phyloP scores from a whole-genome alignment of 2,888 invertebrate genomes.

The Hylaea fasciaria region DNA sequence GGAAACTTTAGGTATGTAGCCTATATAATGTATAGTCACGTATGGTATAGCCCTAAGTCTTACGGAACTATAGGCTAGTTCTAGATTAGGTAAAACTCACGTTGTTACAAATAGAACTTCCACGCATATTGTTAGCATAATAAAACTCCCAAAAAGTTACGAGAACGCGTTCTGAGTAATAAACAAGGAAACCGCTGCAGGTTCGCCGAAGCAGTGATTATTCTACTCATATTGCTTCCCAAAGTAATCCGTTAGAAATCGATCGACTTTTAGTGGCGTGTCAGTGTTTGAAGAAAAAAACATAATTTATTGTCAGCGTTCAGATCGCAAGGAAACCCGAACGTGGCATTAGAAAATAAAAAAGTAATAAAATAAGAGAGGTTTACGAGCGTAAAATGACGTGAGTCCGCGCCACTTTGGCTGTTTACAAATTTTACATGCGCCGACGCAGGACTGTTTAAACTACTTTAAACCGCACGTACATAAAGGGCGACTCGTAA shows the following conservation, averaged over 20 bases:
- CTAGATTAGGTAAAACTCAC: constrained; percentile 11
- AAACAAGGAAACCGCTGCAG: constrained; percentile 79
- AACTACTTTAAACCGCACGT: constrained; percentile 51
- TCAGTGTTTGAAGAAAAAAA: constrained; percentile 82
- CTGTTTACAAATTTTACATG: constrained; percentile 70
- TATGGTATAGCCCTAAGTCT: too few relatives aligned
- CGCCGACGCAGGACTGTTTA: constrained; percentile 48
- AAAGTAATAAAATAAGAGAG: constrained; percentile 81
- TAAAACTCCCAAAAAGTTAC: constrained; percentile 52
- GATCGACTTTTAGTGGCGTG: constrained; percentile 83
- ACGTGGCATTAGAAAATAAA: constrained; percentile 82
- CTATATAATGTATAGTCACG: too few relatives aligned
- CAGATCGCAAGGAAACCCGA: constrained; percentile 82
- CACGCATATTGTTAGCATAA: constrained; percentile 39
- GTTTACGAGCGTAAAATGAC: constrained; percentile 84
- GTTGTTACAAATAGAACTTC: constrained; percentile 9
- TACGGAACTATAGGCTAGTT: neutral
- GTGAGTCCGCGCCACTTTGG: constrained; percentile 71
- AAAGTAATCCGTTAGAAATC: constrained; percentile 84
- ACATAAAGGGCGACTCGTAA: constrained; percentile 71
- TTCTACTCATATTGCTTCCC: constrained; percentile 77
- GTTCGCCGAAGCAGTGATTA: constrained; percentile 81
- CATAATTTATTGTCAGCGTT: constrained; percentile 83
- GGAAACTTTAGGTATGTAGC: too few relatives aligned
- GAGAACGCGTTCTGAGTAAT: constrained; percentile 77